Conservation (phyloP, 1,140 invertebrate species). For the Portunus trituberculatus region DNA sequence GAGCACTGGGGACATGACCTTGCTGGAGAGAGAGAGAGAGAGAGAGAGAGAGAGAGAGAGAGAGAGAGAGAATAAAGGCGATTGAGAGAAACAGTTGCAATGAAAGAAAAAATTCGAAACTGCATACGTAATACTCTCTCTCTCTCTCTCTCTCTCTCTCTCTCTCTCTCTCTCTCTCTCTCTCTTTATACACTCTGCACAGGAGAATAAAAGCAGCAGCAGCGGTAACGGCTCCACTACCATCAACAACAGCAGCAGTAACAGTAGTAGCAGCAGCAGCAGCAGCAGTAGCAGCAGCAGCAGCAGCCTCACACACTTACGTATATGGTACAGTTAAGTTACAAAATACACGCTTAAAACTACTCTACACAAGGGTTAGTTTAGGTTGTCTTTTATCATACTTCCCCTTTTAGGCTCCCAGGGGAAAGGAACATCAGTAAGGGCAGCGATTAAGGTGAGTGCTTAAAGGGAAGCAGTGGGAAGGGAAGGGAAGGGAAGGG, state of each 20-base stretch:
- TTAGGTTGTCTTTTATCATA: constrained; percentile 35
- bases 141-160: constrained; percentile 25
- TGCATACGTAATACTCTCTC: not conserved
- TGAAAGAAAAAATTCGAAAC: not conserved
- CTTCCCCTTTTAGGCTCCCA: not conserved
- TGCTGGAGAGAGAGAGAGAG: no score
- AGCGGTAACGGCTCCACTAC: not conserved
- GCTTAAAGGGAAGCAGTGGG: not conserved
- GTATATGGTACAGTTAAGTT: not conserved
- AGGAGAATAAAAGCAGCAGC: not conserved
- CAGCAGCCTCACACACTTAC: not conserved
- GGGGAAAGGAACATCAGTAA: not conserved
- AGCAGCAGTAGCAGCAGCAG: not conserved
- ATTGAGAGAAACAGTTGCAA: not conserved
- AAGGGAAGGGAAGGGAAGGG: not conserved
- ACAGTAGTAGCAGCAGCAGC: not conserved
- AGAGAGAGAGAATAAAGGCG: not conserved
- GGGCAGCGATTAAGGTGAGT: not conserved
- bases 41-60: not conserved
- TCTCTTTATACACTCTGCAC: not conserved
- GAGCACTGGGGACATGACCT: no score
- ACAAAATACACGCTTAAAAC: no score
- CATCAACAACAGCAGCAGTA: not conserved
- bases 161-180: not conserved
- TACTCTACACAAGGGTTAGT: constrained; percentile 20